Conservation (phyloP, 2,888 invertebrate genomes). For the Escarpia spicata region DNA sequence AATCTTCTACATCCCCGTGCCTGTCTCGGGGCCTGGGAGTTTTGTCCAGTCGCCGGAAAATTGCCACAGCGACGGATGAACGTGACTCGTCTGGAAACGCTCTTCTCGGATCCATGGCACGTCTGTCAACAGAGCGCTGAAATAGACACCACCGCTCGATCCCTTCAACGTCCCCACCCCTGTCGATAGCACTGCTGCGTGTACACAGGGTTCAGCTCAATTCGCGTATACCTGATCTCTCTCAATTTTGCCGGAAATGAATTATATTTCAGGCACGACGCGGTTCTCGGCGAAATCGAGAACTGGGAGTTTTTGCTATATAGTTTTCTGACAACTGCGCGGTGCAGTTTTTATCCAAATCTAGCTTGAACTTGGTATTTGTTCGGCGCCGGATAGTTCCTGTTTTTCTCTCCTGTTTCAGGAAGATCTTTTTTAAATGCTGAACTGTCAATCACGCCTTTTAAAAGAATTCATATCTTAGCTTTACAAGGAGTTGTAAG, state of each 20-base stretch:
- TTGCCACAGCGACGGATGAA: background rate
- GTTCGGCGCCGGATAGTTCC: background rate
- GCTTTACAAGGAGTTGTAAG: too few species aligned
- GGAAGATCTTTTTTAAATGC: background rate
- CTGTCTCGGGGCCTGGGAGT: background rate
- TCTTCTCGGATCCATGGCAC: constrained; percentile 3
- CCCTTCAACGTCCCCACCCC: background rate
- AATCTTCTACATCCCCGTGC: too few species aligned
- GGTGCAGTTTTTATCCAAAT: background rate
- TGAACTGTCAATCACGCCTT: too few species aligned
- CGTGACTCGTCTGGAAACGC: background rate
- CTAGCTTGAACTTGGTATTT: background rate
- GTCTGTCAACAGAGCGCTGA: background rate
- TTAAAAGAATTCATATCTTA: too few species aligned
- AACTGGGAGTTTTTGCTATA: background rate
- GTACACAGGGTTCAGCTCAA: background rate
- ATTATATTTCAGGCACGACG: background rate
- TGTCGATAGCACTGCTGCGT: background rate
- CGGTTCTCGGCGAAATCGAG: background rate
- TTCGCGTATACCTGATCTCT: background rate
- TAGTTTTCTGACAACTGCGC: background rate
- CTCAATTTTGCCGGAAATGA: background rate
- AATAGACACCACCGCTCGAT: background rate
- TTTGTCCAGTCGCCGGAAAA: constrained; percentile 8
- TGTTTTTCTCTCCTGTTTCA: background rate